Percentiles rank a stretch among this genome's conserved stretches.
phyloP scores from a whole-genome alignment of 2,888 invertebrate genomes.

The Noctua fimbriata region DNA sequence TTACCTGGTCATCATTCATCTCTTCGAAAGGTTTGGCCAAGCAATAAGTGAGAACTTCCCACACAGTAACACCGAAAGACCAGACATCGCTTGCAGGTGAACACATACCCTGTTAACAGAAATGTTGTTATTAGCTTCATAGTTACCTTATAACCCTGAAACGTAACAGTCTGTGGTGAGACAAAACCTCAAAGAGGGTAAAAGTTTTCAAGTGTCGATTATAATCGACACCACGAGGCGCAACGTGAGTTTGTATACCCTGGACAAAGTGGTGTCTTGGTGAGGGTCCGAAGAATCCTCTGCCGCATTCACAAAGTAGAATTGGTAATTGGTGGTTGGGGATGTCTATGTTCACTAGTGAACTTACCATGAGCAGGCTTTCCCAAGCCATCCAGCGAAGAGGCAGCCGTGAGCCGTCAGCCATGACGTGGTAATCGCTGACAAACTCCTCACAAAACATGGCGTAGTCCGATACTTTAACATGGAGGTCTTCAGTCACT shows the following conservation, averaged over 20 bases:
- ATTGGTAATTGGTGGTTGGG: background rate
- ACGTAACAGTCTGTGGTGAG: background rate
- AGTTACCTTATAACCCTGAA: background rate
- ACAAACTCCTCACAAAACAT: slow-evolving; percentile 95
- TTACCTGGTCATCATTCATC: slow-evolving; percentile 95
- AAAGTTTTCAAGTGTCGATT: background rate
- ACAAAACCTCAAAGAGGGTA: background rate
- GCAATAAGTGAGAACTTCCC: slow-evolving; percentile 96
- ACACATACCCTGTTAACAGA: slow-evolving; percentile 93
- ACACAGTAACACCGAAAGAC: slow-evolving; percentile 97
- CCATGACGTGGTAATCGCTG: slow-evolving; percentile 95
- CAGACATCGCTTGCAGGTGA: slow-evolving; percentile 97
- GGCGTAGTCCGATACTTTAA: slow-evolving; percentile 96
- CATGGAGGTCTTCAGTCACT: slow-evolving; percentile 94
- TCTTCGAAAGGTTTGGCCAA: slow-evolving; percentile 95
- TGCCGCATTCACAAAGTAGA: background rate
- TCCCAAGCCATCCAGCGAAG: slow-evolving; percentile 99
- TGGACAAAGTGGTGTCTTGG: background rate
- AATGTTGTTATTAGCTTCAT: background rate
- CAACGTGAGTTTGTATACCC: background rate
- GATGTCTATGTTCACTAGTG: background rate
- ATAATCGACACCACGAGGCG: background rate
- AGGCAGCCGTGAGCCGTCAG: slow-evolving; percentile 95
- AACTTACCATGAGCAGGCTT: slow-evolving; percentile 93
- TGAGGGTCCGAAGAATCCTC: background rate